These are phyloP conservation scores for Pseudorectes ferrugineus DNA, from an alignment of 2,113 vertebrate genomes.

Conservation along the genomic window DNA sequence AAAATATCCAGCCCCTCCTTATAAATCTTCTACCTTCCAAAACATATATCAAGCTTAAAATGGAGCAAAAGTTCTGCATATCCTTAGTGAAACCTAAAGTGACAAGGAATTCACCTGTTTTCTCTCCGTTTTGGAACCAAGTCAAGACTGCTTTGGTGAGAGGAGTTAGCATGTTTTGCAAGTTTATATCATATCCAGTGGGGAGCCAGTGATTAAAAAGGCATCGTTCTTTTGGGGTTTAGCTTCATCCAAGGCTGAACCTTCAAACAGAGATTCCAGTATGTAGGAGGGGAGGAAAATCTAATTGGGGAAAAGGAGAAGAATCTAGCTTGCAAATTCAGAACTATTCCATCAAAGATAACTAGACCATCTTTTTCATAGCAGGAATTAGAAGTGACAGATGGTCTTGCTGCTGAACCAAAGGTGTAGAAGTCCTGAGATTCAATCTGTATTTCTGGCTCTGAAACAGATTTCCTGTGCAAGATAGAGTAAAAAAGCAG, in stretches of 20 bases:
- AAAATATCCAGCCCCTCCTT: not conserved
- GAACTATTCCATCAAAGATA: constrained; percentile 26
- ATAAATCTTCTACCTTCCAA: not conserved
- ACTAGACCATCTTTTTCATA: constrained; percentile 40
- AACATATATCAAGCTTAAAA: not conserved
- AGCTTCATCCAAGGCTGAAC: not conserved
- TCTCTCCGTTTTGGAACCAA: not conserved
- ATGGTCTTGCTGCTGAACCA: constrained; percentile 42
- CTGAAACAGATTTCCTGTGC: constrained; percentile 9
- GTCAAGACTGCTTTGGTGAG: not conserved
- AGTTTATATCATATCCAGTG: not conserved
- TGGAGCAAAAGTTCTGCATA: not conserved
- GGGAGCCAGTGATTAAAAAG: not conserved
- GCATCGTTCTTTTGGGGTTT: not conserved
- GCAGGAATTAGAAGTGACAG: constrained; percentile 45
- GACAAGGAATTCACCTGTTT: not conserved
- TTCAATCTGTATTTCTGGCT: constrained; percentile 28
- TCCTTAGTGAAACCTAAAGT: not conserved
- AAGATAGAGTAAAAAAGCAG: not conserved
- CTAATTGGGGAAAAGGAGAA: not conserved
- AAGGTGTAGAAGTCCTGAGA: constrained; percentile 40
- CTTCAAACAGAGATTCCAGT: not conserved
- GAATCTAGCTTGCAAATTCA: not conserved
- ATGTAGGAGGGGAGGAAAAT: not conserved
- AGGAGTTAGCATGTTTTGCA: not conserved